phyloP scores from a whole-genome alignment of 2,797 vertebrate genomes.

The Neomorphus geoffroyi region DNA sequence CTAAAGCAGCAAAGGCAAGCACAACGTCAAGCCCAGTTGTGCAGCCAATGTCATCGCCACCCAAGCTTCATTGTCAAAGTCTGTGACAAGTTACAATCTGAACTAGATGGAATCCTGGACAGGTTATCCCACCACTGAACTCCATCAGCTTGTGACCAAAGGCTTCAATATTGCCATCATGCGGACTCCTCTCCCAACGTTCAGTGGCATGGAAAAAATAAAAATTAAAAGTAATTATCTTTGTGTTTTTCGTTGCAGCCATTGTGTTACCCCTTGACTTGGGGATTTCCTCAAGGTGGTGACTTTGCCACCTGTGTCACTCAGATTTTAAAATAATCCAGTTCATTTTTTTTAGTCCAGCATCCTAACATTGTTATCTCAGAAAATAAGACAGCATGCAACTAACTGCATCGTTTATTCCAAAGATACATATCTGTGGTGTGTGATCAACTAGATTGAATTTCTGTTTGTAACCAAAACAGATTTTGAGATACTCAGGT shows the following conservation, averaged over 20 bases:
- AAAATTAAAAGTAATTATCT: background rate
- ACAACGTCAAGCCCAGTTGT: fast-evolving
- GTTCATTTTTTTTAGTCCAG: background rate
- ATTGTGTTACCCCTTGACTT: background rate
- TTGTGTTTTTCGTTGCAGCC: background rate
- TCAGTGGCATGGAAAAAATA: background rate
- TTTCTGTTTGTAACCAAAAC: background rate
- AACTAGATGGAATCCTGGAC: background rate
- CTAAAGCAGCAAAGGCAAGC: background rate
- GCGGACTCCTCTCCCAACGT: background rate
- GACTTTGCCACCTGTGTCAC: background rate
- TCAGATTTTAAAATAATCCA: background rate
- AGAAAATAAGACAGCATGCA: background rate
- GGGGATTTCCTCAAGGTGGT: background rate
- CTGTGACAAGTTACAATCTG: background rate
- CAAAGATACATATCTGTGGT: background rate
- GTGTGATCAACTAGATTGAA: background rate
- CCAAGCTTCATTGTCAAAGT: background rate
- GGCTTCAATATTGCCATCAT: background rate
- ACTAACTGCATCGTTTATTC: background rate
- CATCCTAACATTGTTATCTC: background rate
- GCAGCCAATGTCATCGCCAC: background rate
- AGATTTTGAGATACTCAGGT: background rate
- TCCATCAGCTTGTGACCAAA: background rate
- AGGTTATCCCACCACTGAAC: background rate